These are phyloP conservation scores for Drosophila siamana DNA, from an alignment of 2,888 invertebrate genomes.

Conservation along the genomic window DNA sequence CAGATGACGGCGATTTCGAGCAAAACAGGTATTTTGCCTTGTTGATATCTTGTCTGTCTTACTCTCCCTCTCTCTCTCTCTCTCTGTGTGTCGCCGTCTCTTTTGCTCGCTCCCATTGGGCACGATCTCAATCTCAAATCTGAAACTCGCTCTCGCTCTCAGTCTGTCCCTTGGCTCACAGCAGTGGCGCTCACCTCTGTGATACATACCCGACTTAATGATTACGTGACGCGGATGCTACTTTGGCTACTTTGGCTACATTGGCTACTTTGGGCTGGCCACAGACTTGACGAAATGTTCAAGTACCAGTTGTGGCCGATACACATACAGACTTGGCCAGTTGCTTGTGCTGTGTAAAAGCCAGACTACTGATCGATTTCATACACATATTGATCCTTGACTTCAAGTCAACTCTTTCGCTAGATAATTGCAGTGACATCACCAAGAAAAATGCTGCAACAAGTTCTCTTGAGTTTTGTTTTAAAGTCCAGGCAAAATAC, in stretches of 20 bases:
- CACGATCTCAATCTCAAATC: background rate
- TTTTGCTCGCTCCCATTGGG: background rate
- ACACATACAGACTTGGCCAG: background rate
- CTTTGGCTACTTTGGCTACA: constrained; percentile 36
- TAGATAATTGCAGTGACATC: too few relatives aligned
- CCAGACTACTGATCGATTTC: too few relatives aligned
- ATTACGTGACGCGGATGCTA: constrained; percentile 65
- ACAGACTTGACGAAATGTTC: constrained; percentile 48
- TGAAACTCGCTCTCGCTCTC: background rate
- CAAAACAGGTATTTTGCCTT: constrained; percentile 70
- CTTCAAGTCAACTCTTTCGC: too few relatives aligned
- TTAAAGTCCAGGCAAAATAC: too few relatives aligned
- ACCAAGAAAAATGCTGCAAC: too few relatives aligned
- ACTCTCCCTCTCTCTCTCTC: background rate
- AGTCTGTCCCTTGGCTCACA: constrained; percentile 8
- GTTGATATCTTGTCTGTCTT: constrained; percentile 1
- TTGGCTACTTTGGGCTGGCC: constrained; percentile 21
- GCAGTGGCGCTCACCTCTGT: constrained; percentile 8
- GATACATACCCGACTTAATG: constrained; percentile 46
- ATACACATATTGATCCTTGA: too few relatives aligned
- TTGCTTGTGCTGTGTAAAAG: too few relatives aligned
- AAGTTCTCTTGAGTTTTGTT: too few relatives aligned
- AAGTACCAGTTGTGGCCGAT: too few relatives aligned
- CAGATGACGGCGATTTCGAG: constrained; percentile 46
- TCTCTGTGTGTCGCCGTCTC: background rate